Evolutionary conservation across 2,113 vertebrate genomes (phyloP).

Genomic region (Tauraco erythrolophus): DNA sequence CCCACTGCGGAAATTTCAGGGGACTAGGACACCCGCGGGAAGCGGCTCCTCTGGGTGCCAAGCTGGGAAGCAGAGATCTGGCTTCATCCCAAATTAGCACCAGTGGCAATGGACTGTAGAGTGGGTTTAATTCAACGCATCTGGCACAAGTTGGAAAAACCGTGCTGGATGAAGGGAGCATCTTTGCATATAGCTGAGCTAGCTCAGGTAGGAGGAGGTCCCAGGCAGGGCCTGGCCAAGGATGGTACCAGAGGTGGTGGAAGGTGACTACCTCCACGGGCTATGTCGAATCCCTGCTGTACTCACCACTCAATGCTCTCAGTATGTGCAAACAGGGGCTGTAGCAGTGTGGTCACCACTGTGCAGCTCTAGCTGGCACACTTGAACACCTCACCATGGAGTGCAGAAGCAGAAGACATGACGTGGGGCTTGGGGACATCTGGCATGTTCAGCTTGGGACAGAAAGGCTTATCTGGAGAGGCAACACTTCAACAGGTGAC

Average conservation of each 20-base stretch:
- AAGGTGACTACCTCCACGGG: background rate
- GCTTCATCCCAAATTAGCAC: background rate
- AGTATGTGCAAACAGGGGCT: fast-evolving
- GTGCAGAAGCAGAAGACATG: background rate
- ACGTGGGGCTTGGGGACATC: fast-evolving
- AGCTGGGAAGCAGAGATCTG: background rate
- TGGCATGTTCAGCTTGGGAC: background rate
- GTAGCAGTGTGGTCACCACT: fast-evolving
- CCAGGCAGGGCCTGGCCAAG: background rate
- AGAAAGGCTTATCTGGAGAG: background rate
- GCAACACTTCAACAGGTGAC: background rate
- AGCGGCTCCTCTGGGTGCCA: background rate
- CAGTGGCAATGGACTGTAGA: fast-evolving
- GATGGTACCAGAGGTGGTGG: background rate
- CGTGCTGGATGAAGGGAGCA: background rate
- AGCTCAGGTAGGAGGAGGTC: background rate
- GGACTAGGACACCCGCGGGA: background rate
- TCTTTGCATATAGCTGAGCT: background rate
- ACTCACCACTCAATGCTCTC: fast-evolving
- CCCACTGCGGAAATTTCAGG: background rate
- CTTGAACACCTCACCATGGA: background rate
- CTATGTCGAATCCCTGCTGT: fast-evolving
- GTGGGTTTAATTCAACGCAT: background rate
- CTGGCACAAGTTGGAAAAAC: background rate
- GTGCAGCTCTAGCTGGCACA: background rate